These are phyloP conservation scores for Podarcis lilfordi DNA, from an alignment of 2,797 vertebrate genomes.

Conservation along the genomic window DNA sequence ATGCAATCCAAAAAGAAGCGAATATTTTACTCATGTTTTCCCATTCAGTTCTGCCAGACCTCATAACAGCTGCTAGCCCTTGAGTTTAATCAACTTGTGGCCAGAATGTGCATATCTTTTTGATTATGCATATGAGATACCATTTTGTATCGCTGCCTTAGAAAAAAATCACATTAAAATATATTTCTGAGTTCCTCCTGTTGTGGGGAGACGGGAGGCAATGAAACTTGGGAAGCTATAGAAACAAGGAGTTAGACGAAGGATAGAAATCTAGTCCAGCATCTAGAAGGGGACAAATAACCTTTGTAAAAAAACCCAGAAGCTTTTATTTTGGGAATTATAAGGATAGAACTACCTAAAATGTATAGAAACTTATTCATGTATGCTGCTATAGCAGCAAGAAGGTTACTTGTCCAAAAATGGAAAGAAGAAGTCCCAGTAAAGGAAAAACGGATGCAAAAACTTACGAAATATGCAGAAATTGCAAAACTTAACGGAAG, in stretches of 20 bases:
- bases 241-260: not conserved
- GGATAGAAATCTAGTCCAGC: not conserved
- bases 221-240: not conserved
- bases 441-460: too few species aligned
- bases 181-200: not conserved
- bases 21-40: slow-evolving; percentile 14
- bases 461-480: too few species aligned
- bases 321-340: too few species aligned
- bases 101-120: slow-evolving; percentile 12
- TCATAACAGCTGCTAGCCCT: slow-evolving; percentile 34
- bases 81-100: slow-evolving; percentile 29
- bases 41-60: slow-evolving; percentile 22
- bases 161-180: not conserved
- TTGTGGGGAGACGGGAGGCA: not conserved
- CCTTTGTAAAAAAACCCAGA: too few species aligned
- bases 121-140: not conserved
- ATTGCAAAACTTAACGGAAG: too few species aligned
- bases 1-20: not conserved
- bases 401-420: too few species aligned
- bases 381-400: too few species aligned
- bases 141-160: not conserved
- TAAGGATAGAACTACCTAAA: too few species aligned
- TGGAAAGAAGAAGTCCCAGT: too few species aligned
- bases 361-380: too few species aligned
- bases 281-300: not conserved